These are phyloP conservation scores for Muscidifurax raptorellus DNA, from an alignment of 1,140 invertebrate species.

Conservation along the genomic window DNA sequence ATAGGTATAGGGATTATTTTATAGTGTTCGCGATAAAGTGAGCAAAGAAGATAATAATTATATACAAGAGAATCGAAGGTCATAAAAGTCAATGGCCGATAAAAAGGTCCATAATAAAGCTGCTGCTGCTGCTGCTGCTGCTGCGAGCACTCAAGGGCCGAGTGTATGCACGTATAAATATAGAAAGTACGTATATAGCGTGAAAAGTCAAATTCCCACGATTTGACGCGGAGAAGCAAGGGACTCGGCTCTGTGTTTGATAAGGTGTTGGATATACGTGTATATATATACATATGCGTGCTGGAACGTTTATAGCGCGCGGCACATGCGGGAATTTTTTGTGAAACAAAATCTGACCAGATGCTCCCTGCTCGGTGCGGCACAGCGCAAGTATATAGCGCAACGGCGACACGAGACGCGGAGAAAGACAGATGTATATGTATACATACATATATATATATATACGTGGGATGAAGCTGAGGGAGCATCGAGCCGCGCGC, in stretches of 20 bases:
- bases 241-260: slow-evolving; percentile 60
- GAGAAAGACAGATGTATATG: neutral
- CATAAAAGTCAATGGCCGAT: slow-evolving; percentile 15
- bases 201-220: slow-evolving; percentile 37
- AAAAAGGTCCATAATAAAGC: slow-evolving; percentile 31
- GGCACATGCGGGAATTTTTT: slow-evolving; percentile 58
- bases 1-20: too few species aligned
- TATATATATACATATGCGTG: neutral
- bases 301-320: neutral
- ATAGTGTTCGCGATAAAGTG: neutral
- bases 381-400: slow-evolving; percentile 26
- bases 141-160: neutral
- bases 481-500: neutral
- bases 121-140: neutral
- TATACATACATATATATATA: too few species aligned
- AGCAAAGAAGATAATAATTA: neutral
- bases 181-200: neutral
- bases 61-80: neutral
- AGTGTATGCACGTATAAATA: neutral
- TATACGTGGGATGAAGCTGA: slow-evolving; percentile 15
- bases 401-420: neutral
- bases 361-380: slow-evolving; percentile 62
- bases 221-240: neutral
- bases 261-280: slow-evolving; percentile 60
- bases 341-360: slow-evolving; percentile 74